Percentiles rank a stretch among this genome's conserved stretches.
Evolutionary conservation across 2,888 invertebrate species (phyloP).

Genomic region (Cheiracanthium punctorium): DNA sequence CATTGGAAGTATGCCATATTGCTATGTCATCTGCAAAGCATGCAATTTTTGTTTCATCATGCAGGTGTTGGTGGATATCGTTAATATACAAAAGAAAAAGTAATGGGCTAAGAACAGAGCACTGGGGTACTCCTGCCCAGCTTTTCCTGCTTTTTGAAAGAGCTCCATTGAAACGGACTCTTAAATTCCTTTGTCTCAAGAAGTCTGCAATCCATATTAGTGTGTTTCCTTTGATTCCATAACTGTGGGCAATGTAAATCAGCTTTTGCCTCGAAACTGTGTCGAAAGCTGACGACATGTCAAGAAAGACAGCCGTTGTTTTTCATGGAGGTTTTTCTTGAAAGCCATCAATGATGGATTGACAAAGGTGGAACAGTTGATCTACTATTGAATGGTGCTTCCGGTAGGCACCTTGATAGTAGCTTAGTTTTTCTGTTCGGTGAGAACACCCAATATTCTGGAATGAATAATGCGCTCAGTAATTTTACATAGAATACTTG

Average conservation of each 20-base stretch:
- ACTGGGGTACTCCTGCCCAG: not conserved
- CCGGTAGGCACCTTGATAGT: not conserved
- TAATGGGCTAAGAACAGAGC: not conserved
- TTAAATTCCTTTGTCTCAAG: conserved; percentile 11
- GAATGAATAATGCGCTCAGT: conserved; percentile 8
- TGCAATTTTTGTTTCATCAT: not conserved
- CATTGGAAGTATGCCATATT: not conserved
- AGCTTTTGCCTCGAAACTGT: conserved; percentile 6
- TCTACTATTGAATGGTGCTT: conserved; percentile 7
- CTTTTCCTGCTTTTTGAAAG: not conserved
- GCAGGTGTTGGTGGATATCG: not conserved
- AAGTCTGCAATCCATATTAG: conserved; percentile 15
- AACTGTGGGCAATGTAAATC: not conserved
- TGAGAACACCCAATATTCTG: not conserved
- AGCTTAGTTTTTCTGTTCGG: conserved; percentile 5
- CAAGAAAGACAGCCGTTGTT: conserved; percentile 18
- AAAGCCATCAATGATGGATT: conserved; percentile 11
- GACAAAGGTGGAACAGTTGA: conserved; percentile 3
- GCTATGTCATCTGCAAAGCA: not conserved
- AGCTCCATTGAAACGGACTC: not conserved
- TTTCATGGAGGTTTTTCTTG: conserved; percentile 1
- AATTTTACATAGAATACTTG: conserved; percentile 15
- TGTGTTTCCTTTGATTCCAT: conserved; percentile 6
- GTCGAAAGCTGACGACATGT: conserved; percentile 14
- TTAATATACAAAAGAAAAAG: not conserved